Base-by-base conservation (phyloP, 2,113 vertebrate species). In the Seriola aureovittata region DNA sequence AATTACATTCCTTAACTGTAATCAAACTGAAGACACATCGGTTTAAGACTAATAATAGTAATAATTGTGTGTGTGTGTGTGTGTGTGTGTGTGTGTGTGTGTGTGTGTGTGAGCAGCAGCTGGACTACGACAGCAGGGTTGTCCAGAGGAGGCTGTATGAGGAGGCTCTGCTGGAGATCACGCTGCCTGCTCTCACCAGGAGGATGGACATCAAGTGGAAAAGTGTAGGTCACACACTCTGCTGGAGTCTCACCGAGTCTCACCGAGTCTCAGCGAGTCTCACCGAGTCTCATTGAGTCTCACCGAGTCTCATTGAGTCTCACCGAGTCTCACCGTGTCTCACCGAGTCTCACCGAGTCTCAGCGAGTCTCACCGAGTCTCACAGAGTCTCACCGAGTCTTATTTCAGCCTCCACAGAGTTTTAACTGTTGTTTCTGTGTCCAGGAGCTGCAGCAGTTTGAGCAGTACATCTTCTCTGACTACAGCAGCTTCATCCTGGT, bases 391-490 rank as follows among this genome's bases (percentile, higher is more conserved):
- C 14, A 23, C 36, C 17, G 62, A 11, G 46, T 14, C 23, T 38
- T 10, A 19, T 36, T 14, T 7, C 34, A 60, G 8, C 38, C 10
- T 52, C 16, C 52, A 44, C 19, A 21, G 50, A 42, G 2, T 14
- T 4, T 12, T 8, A 1, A 5, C 1, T 58, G 57, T 68, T 13
- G 46, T 78, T n/a, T 82, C 21, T 82, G 21, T 82, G 59, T 84
- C 4, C 81, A 93, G 92, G 91, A 92, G 83, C 81, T 93, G 57
- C 83, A 91, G 72, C 85, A 88, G 81, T 91, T 93, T 0, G 92
- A 93, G 64, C 81, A 92, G 81, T 89, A 85, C 69, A 92, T 93
- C 8, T 93, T 87, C 72, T 85, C 91, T 14, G 92, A 93, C 85
- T 91, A 89, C 85, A 88, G 89, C 87, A 70, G 74, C n/a, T 92